These are phyloP conservation scores for Xenotilapia leptura DNA, from an alignment of 2,113 vertebrate species.

Conservation along the genomic window DNA sequence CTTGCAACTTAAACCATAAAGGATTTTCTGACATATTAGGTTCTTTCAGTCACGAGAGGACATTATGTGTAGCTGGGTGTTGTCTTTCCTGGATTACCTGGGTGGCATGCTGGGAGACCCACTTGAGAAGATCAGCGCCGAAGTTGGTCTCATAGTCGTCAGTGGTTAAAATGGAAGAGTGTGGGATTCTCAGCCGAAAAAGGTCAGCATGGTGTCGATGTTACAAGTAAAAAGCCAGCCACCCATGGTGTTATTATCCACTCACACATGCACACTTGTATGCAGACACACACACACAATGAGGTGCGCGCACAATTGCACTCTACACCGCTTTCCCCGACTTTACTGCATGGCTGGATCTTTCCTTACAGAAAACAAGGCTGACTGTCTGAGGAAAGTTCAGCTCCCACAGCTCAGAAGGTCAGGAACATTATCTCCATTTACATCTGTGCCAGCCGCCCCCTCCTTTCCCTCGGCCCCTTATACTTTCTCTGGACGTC, in stretches of 20 bases:
- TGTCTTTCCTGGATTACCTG: conserved; percentile 19
- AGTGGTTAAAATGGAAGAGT: neutral
- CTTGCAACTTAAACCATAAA: conserved; percentile 8
- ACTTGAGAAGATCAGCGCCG: neutral
- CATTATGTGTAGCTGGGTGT: neutral
- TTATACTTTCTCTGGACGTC: neutral
- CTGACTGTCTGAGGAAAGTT: conserved; percentile 46
- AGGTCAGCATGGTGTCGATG: conserved; percentile 53
- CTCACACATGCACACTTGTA: conserved; percentile 4
- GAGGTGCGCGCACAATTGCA: neutral
- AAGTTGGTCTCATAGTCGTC: neutral
- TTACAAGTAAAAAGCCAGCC: conserved; percentile 47
- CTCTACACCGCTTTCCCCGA: neutral
- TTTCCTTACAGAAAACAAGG: conserved; percentile 41
- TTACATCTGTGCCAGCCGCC: conserved; percentile 42
- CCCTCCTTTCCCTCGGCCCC: neutral
- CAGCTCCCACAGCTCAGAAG: conserved; percentile 62
- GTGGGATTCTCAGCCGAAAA: conserved; percentile 20
- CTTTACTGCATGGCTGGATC: conserved; percentile 27
- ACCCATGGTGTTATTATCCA: conserved; percentile 34
- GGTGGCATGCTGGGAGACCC: conserved; percentile 26
- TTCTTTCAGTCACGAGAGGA: conserved; percentile 26
- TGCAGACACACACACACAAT: conserved; percentile 2
- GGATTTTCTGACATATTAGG: conserved; percentile 7
- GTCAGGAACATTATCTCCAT: conserved; percentile 60